phyloP scores from a whole-genome alignment of 1,140 invertebrate species.

The Pseudomyrmex pallidus region DNA sequence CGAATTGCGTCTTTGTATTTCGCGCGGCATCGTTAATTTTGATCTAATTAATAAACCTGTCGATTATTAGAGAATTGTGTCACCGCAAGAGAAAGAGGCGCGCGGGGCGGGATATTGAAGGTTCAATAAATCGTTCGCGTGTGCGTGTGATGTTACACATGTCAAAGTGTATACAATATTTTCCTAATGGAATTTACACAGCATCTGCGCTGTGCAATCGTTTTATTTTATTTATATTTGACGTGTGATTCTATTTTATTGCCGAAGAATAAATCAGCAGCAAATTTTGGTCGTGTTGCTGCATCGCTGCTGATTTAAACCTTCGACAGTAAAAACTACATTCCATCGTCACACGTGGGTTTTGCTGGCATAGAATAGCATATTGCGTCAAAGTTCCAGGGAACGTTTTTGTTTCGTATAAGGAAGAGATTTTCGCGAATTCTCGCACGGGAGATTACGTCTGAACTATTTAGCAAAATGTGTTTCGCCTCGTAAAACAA shows the following conservation, averaged over 20 bases:
- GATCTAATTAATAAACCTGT: conserved; percentile 32
- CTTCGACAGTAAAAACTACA: conserved; percentile 42
- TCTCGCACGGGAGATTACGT: conserved; percentile 30
- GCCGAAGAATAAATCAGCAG: conserved; percentile 40
- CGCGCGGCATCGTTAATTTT: conserved; percentile 24
- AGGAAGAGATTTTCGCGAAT: conserved; percentile 46
- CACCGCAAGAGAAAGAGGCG: conserved; percentile 2
- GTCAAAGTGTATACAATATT: conserved; percentile 63
- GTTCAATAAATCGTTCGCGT: conserved; percentile 56
- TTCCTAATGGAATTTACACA: conserved; percentile 62
- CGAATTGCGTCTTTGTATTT: background rate
- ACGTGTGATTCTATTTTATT: conserved; percentile 78
- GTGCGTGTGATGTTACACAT: conserved; percentile 60
- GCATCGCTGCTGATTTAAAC: background rate
- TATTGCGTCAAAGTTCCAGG: conserved; percentile 9
- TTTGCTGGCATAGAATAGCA: conserved; percentile 11
- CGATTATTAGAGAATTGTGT: conserved; percentile 23
- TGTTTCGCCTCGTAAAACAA: conserved; percentile 62
- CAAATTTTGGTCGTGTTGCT: too few species aligned
- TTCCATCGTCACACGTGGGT: conserved; percentile 41
- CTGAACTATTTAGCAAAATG: conserved; percentile 59
- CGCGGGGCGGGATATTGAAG: conserved; percentile 26
- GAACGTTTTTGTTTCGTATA: background rate
- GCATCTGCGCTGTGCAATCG: background rate
- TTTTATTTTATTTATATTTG: conserved; percentile 20